Percentiles rank a stretch among this genome's conserved stretches.
phyloP scores from a whole-genome alignment of 2,888 invertebrate genomes.

The Lacanobia oleracea region DNA sequence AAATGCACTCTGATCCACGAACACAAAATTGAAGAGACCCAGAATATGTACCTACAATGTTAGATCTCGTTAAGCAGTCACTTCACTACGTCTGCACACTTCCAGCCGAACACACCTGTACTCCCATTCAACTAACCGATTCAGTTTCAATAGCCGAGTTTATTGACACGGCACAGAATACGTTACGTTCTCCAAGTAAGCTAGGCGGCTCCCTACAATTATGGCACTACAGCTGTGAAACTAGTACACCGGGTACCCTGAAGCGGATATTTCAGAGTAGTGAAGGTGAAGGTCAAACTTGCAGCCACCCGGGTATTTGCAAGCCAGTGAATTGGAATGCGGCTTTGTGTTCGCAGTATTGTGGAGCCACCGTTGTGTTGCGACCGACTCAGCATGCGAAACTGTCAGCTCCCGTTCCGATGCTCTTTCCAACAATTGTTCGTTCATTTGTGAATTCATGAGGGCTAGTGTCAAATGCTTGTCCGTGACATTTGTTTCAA shows the following conservation, averaged over 20 bases:
- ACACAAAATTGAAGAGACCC: no score
- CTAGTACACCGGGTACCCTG: not conserved
- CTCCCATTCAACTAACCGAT: conserved; percentile 1
- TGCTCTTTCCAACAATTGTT: conserved; percentile 6
- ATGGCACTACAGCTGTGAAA: not conserved
- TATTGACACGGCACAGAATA: not conserved
- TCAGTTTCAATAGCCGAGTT: not conserved
- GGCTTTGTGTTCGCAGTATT: conserved; percentile 17
- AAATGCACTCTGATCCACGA: not conserved
- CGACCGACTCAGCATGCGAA: not conserved
- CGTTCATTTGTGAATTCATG: conserved; percentile 3
- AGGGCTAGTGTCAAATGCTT: not conserved
- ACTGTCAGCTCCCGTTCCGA: not conserved
- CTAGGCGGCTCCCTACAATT: no score
- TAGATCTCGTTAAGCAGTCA: not conserved
- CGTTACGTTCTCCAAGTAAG: not conserved
- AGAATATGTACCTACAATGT: no score
- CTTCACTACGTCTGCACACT: not conserved
- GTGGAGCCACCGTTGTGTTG: conserved; percentile 3
- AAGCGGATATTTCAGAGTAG: conserved; percentile 6
- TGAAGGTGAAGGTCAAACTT: conserved; percentile 22
- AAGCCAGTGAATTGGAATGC: conserved; percentile 21
- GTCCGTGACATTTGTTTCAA: not conserved
- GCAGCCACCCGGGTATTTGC: not conserved
- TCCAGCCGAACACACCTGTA: not conserved